Evolutionary conservation across 2,888 invertebrate species (phyloP).

Genomic region (Campopleginae sp.): DNA sequence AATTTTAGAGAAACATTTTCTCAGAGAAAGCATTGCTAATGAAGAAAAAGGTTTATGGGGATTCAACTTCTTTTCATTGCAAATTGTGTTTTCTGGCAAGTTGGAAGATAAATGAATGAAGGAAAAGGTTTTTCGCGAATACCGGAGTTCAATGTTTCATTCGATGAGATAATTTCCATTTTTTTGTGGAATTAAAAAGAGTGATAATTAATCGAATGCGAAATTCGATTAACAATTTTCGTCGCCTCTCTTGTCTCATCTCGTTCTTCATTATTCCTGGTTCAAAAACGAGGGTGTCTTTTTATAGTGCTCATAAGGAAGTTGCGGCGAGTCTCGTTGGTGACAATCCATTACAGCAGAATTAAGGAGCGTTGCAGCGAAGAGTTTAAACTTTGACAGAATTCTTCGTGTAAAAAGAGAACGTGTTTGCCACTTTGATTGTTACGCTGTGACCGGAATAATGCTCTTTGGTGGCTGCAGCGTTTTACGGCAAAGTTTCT

Average conservation of each 20-base stretch:
- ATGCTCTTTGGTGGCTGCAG: constrained; percentile 3
- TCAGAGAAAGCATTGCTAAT: not conserved
- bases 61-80: not conserved
- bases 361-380: not conserved
- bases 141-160: not conserved
- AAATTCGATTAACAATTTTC: not conserved
- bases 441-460: constrained; percentile 41
- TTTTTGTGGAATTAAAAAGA: not conserved
- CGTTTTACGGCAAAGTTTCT: not conserved
- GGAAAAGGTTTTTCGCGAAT: not conserved
- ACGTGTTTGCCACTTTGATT: constrained; percentile 1
- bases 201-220: not conserved
- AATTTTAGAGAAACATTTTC: not conserved
- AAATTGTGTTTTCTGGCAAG: not conserved
- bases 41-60: not conserved
- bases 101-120: not conserved
- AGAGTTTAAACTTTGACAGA: not conserved
- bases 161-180: not conserved
- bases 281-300: not conserved
- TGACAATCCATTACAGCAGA: constrained; percentile 37
- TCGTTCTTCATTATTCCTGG: constrained; percentile 6
- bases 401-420: not conserved
- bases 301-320: not conserved
- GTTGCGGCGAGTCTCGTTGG: not conserved
- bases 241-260: too few species aligned